Base-by-base conservation (phyloP, 2,113 vertebrate species). In the Clarias batrachus region DNA sequence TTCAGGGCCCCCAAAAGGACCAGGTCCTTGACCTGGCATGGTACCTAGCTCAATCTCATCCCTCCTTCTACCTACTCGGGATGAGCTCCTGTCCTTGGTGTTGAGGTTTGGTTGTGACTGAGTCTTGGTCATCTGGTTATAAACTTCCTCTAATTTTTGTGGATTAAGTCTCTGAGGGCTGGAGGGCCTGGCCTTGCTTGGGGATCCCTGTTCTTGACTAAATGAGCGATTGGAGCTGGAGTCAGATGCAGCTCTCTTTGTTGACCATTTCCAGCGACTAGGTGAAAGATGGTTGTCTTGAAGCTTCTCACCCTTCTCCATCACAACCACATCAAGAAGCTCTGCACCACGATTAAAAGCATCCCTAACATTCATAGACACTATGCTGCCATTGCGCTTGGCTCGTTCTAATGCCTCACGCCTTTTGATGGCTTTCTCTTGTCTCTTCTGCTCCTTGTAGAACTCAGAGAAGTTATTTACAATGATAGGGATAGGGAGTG, bases 391-490 rank as follows among this genome's bases (percentile, higher is more conserved):
- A 0, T 99, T 99, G 91, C 98, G 94, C 92, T 99, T 99, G 86
- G 98, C 98, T 89, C 98, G 96, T 90, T 99, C 98, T n/a, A 99
- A 95, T 71, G 98, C 98, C 89, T 99, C 98, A 88, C 98, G 95
- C 33, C 98, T 94, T 90, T 99, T 99, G 89, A 99, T 96, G 88
- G 98, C 98, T 91, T 99, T 99, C 93, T 99, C 98, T 90, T 99
- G 98, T 89, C 98, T 95, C 93, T 99, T 99, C 91, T 99, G 98
- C 91, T 99, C 98, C 91, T 99, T 99, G 89, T 99, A 99, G 93
- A 99, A 99, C 94, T 99, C 98, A 0, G 98, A 99, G 92, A 99
- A 99, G 92, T 99, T 99, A 92, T 99, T 99, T 90, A 99, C 98
- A 88, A 99, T 99, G 83, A 99, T 99, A 25, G 98, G 98, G 89